Evolutionary conservation across 2,113 vertebrate species (phyloP).

Genomic region (Isurus oxyrinchus): DNA sequence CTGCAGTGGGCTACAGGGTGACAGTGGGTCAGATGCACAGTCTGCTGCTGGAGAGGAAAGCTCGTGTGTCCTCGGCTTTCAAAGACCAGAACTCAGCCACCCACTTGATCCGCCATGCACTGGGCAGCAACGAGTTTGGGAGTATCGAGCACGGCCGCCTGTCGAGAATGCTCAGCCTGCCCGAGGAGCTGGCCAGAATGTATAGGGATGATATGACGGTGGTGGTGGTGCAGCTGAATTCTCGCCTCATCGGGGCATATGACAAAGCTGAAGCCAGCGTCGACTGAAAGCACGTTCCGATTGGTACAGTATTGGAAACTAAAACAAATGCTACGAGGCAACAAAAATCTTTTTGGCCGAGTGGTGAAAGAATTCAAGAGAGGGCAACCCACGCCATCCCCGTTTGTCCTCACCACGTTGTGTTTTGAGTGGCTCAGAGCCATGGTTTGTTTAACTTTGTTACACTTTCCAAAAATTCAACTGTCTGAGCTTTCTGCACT

Average conservation of each 20-base stretch:
- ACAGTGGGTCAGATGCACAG: slow-evolving; percentile 48
- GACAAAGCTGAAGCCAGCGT: background rate
- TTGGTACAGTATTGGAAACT: background rate
- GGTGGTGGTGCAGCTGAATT: slow-evolving; percentile 51
- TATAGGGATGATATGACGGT: slow-evolving; percentile 58
- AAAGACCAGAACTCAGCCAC: slow-evolving; percentile 51
- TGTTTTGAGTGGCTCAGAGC: background rate
- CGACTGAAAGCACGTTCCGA: background rate
- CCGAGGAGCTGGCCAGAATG: slow-evolving; percentile 48
- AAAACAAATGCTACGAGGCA: background rate
- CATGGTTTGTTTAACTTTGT: background rate
- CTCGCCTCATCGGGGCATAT: slow-evolving; percentile 38
- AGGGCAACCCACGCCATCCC: background rate
- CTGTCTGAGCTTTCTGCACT: too few species aligned
- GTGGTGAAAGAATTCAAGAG: background rate
- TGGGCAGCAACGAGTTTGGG: slow-evolving; percentile 54
- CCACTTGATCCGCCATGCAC: slow-evolving; percentile 50
- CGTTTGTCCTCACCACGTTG: background rate
- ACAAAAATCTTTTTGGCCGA: background rate
- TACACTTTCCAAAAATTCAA: background rate
- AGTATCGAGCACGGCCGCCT: slow-evolving; percentile 45
- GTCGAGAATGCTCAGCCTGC: slow-evolving; percentile 52
- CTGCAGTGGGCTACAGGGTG: background rate
- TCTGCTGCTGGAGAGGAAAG: slow-evolving; percentile 49
- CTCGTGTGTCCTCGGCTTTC: slow-evolving; percentile 40